Conservation (phyloP, 2,888 invertebrate genomes). For the Carterocephalus palaemon region DNA sequence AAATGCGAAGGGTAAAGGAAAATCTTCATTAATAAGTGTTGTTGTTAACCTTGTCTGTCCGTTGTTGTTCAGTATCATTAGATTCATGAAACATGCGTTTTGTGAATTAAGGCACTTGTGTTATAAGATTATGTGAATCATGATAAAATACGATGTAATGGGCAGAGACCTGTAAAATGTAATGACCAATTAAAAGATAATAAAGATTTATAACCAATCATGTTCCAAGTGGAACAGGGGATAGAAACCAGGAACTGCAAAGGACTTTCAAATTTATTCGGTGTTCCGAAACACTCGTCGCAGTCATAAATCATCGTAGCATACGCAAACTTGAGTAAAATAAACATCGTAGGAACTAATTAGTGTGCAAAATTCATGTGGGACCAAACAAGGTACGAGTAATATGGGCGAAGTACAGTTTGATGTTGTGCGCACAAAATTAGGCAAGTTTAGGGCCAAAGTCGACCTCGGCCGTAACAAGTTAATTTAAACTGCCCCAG, state of each 20-base stretch:
- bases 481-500: conserved; percentile 76
- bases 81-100: too few species aligned
- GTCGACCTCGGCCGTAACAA: conserved; percentile 69
- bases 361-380: conserved; percentile 76
- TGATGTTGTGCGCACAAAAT: conserved; percentile 76
- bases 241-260: conserved; percentile 12
- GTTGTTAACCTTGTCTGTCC: too few species aligned
- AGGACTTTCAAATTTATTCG: conserved; percentile 24
- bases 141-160: too few species aligned
- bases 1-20: too few species aligned
- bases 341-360: conserved; percentile 74
- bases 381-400: conserved; percentile 62
- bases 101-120: too few species aligned
- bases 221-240: conserved; percentile 7
- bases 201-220: background rate
- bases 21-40: too few species aligned
- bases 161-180: too few species aligned
- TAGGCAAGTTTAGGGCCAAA: conserved; percentile 75
- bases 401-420: conserved; percentile 73
- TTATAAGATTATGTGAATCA: too few species aligned
- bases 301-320: conserved; percentile 66
- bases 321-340: conserved; percentile 68
- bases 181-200: too few species aligned
- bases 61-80: too few species aligned
- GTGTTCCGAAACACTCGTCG: conserved; percentile 30